Base-by-base conservation (phyloP, 2,113 vertebrate genomes). In the Egretta garzetta region DNA sequence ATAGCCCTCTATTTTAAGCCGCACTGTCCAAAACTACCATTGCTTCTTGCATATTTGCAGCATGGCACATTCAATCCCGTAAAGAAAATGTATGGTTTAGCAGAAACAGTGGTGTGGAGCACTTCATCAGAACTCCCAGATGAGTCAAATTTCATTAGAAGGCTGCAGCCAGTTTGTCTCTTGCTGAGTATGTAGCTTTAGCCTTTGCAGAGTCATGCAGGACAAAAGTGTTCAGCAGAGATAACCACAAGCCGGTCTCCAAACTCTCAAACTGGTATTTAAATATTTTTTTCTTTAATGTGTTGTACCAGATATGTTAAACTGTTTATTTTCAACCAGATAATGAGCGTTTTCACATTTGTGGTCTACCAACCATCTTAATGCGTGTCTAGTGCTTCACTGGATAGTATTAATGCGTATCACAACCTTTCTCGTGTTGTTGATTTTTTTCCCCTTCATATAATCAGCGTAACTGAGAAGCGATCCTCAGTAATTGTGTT, bases 191-290 rank as follows among this genome's bases (percentile, higher is more conserved):
- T 1, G 6, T 87, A 59, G 62, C 94, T 91, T 88, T 50, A 86
- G 77, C 47, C 93, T 96, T 96, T 96, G 93, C 96, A 95, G 94
- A 93, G 95, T 97, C 97, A 96, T 74, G 67, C 89, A 86, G 90
- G 80, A 90, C 90, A 67, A 63, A 95, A 95, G 41, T 94, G 92
- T 96, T 96, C 19, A 63, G 58, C 56, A 92, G 77, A 95, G 96
- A 96, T 96, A 96, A 96, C 91, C 95, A 90, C 96, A 96, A 91
- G 85, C 72, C 74, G 17, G 70, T 55, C 79, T 91, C 33, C 86
- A 86, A 89, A 91, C 90, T 93, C 95, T 94, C 95, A 82, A 94
- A 83, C 87, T 95, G 96, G 87, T 88, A 68, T 47, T 93, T 94
- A 76, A 95, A 70, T 96, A 72, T 66, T 88, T 82, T 87, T 93